Conservation (phyloP, 2,113 vertebrate genomes). For the Misgurnus mizolepis region DNA sequence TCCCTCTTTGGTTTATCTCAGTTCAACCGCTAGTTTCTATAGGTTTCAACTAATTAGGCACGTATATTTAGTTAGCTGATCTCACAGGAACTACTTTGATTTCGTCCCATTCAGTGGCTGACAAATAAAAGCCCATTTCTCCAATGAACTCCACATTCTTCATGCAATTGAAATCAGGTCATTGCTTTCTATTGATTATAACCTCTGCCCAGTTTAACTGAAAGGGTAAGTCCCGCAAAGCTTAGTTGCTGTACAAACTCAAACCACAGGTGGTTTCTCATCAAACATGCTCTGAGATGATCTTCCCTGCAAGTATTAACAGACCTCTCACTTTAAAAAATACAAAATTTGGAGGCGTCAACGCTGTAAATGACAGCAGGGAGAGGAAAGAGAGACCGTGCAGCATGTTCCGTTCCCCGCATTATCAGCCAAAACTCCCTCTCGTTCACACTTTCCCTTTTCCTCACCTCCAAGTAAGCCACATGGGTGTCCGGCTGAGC, state of each 20-base stretch:
- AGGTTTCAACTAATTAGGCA: neutral
- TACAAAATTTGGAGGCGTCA: neutral
- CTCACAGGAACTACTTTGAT: neutral
- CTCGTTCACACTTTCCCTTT: slow-evolving; percentile 24
- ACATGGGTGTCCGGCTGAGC: slow-evolving; percentile 22
- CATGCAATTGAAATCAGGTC: slow-evolving; percentile 1
- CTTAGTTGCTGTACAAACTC: neutral
- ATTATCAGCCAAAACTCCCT: slow-evolving; percentile 20
- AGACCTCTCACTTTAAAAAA: neutral
- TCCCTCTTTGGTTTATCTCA: neutral
- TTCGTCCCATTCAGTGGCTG: slow-evolving; percentile 1
- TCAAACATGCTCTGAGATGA: neutral
- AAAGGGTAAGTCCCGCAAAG: neutral
- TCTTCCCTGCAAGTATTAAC: slow-evolving; percentile 5
- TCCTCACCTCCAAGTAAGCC: slow-evolving; percentile 17
- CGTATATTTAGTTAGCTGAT: slow-evolving; percentile 18
- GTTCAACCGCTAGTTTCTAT: neutral
- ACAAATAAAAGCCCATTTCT: neutral
- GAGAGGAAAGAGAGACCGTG: neutral
- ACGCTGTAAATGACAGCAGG: slow-evolving; percentile 14
- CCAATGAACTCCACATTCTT: neutral
- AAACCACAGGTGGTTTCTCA: slow-evolving; percentile 1
- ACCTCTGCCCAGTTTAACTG: neutral
- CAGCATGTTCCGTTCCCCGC: slow-evolving; percentile 8
- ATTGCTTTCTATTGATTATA: neutral